Base-by-base conservation (phyloP, 2,797 vertebrate genomes). In the Neoniphon sammara region DNA sequence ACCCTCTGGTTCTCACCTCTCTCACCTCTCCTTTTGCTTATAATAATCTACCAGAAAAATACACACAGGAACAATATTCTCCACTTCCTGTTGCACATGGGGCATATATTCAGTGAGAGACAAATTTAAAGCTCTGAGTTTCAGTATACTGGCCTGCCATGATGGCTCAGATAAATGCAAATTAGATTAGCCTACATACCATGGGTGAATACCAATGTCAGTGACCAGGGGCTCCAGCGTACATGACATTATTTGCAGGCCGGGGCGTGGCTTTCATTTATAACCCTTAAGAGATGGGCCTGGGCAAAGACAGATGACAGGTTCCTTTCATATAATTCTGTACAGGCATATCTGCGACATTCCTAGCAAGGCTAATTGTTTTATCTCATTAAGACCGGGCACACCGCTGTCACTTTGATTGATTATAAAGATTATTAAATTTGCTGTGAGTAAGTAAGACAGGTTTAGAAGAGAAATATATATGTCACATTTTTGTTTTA, bases 1-100 rank as follows among this genome's bases (percentile, higher is more conserved):
- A 81, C 75, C 73, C 71, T 78, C 80, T 67, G 72, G n/a, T 81
- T 82, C 75, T 89, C 82, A 87, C 84, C 82, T 86, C 72, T 30
- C 60, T 68, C 64, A 34, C 47, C 27, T 21, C 50, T 77, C 63
- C 53, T 62, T 52, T 69, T 65, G 27, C 42, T 52, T 66, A 20
- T 30, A 70, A 46, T 71, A 74, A 70, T 53, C 64, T 12, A 8
- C 5, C 62, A 68, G 15, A 69, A 67, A 55, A 63, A 55, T 49
- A 18, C 47, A 53, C 34, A 17, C 47, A 56, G 49, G 11, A 20
- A 18, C 7, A 2, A 12, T 30, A 64, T 68, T 10, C 27, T 30
- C 31, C 49, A 15, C 34, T 36, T 12, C 17, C 11, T 36, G 20
- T 42, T 25, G 7, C 21, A 54, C 52, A 54, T 14, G 23, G 52